Evolutionary conservation across 2,888 invertebrate genomes (phyloP), one percentile per base, ranked within the genome.

Genomic region (Charanyca ferruginea): DNA sequence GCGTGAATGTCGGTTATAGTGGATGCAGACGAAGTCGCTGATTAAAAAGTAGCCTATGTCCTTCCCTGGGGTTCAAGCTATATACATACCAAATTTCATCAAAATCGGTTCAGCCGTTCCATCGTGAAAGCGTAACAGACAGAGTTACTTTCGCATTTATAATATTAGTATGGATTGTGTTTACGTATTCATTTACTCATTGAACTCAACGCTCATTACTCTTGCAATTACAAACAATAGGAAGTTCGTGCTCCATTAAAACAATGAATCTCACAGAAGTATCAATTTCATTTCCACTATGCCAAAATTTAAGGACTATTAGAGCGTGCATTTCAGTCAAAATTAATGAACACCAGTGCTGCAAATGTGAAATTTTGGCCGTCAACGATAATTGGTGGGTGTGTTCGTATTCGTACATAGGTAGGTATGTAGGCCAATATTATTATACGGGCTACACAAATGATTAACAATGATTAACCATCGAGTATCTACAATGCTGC

Each of bases 401-500:
- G 62, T 78, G 69, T 65, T 32, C 52, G 35, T 25, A 59, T 62
- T 32, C 49, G 25, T 52, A 49, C 25, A 60, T 52, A 67, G 13
- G 28, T 70, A 73, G 64, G 57, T 79, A 79, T 66, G 53, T 71
- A 67, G 66, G 67, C 54, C 67, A 68, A 63, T 67, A 71, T 66
- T 73, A 71, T 73, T 74, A 73, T 68, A 79, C 52, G 75, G 66
- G 73, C 59, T 68, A 78, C 66, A 81, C 76, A 79, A 81, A 83
- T 83, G 85, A 86, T 86, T 85, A 84, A 75, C 78, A 81, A 83
- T 83, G 85, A 86, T 86, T 85, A 84, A 75, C 78, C 76, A 73
- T 58, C 60, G 55, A 84, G 81, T 80, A 86, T 16, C 13, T 13
- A 38, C 85, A 89, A 86, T 87, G 81, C 77, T 64, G 52, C 61